These are phyloP conservation scores for Ophioninae sp. DNA, from an alignment of 2,888 invertebrate genomes.

Conservation along the genomic window DNA sequence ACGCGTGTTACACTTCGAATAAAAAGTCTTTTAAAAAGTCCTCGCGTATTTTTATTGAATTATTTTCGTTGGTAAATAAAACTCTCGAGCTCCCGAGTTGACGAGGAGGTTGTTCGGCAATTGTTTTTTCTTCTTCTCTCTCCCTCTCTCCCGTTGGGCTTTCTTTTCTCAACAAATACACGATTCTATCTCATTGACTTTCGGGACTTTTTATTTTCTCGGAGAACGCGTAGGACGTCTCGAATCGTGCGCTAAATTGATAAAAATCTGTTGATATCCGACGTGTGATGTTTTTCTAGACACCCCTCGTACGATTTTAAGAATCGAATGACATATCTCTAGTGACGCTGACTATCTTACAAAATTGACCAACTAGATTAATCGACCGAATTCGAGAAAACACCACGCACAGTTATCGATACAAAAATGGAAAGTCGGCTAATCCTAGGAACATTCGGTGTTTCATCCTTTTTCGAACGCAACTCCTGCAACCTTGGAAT, in stretches of 20 bases:
- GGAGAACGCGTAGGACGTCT: no score
- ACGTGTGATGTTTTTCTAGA: neutral
- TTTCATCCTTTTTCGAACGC: neutral
- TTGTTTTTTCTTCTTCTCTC: no score
- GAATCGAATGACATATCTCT: neutral
- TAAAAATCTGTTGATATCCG: neutral
- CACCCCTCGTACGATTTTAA: neutral
- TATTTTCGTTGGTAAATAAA: neutral
- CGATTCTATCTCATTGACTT: no score
- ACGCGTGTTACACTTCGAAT: slow-evolving; percentile 14
- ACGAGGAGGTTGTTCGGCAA: no score
- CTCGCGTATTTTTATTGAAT: slow-evolving; percentile 15
- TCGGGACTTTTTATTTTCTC: no score
- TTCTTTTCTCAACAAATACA: no score
- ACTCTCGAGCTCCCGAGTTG: no score
- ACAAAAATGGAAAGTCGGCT: neutral
- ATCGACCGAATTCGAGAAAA: neutral
- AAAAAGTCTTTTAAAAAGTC: slow-evolving; percentile 44
- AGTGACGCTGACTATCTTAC: neutral
- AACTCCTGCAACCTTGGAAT: neutral
- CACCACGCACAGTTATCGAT: neutral
- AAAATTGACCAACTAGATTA: neutral
- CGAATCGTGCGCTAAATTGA: neutral
- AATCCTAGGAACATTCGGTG: no score
- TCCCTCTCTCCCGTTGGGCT: no score